Percentiles rank a stretch among this genome's conserved stretches.
Conservation (phyloP, 2,797 vertebrate genomes). For the Enteromius afrohamiltoni region DNA sequence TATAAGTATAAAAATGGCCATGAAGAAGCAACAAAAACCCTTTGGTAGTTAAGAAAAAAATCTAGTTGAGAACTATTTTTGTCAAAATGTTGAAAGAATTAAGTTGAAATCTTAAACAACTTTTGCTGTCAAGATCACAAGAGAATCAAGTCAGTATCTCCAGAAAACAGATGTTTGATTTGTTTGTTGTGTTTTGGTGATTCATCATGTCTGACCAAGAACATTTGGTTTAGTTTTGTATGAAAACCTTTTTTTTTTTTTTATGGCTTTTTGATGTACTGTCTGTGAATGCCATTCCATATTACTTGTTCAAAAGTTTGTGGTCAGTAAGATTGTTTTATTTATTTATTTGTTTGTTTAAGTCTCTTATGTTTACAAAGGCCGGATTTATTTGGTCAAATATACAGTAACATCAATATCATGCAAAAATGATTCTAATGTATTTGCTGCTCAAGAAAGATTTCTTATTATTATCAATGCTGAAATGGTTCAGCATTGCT, state of each 20-base stretch:
- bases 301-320: not conserved
- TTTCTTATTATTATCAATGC: not conserved
- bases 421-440: not conserved
- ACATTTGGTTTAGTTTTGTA: not conserved
- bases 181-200: not conserved
- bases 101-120: not conserved
- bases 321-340: not conserved
- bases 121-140: conserved; percentile 9
- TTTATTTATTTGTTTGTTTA: not conserved
- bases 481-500: not conserved
- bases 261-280: not conserved
- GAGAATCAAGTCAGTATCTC: not conserved
- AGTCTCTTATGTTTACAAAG: not conserved
- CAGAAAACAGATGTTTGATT: not conserved
- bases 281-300: not conserved
- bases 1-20: not conserved
- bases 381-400: not conserved
- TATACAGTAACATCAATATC: not conserved
- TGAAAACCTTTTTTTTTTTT: not conserved
- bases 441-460: not conserved
- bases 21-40: not conserved
- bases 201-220: not conserved
- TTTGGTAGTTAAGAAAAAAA: not conserved
- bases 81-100: not conserved
- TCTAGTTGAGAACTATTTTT: not conserved